Base-by-base conservation (phyloP, 2,888 invertebrate species). In the Amorpha juglandis region DNA sequence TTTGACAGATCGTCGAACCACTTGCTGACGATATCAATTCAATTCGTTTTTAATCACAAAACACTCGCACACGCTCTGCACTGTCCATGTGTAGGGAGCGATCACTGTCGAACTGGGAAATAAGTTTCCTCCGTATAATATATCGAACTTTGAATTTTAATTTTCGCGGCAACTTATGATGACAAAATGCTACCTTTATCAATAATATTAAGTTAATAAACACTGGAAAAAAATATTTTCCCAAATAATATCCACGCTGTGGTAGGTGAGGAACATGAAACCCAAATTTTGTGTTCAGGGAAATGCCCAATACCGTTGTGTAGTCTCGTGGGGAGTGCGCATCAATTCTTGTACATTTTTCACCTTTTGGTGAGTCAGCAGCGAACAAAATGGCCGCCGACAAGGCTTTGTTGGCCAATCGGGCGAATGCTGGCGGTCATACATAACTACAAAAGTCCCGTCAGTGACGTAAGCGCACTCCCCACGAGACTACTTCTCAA, bases 361-460 rank as follows among this genome's bases (percentile, higher is more conserved):
- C 94, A 91, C 91, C 92, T 91, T 92, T 91, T 91, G 94, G 94
- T 94, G 94, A 94, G 92, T 94, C 95, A 95, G 91, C 94, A 94
- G 84, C 85, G 86, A 81, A 89, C 94, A 95, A 95, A 94, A 95
- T 95, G 95, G 95, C 95, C 93, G 94, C 94, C 92, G 86, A 83
- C 88, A 87, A 92, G 92, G 91, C 88, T 91, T 88, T 88, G 83
- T 88, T 86, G 87, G 84, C 92, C 92, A 92, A 92, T 92, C 88
- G 76, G 84, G 79, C 78, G 77, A 79, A 78, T 78, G 81, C 83
- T 85, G 77, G 83, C 83, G 77, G 79, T 81, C 76, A 86, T 85
- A 88, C 87, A 85, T 90, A 91, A 81, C 86, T 88, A 88, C 85
- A 87, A 89, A 90, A 88, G 85, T 79, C 82, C 81, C 79, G 82